Percentiles rank a stretch among this genome's conserved stretches.
These are phyloP conservation scores for Piprites chloris DNA, from an alignment of 2,113 vertebrate genomes.

Conservation along the genomic window DNA sequence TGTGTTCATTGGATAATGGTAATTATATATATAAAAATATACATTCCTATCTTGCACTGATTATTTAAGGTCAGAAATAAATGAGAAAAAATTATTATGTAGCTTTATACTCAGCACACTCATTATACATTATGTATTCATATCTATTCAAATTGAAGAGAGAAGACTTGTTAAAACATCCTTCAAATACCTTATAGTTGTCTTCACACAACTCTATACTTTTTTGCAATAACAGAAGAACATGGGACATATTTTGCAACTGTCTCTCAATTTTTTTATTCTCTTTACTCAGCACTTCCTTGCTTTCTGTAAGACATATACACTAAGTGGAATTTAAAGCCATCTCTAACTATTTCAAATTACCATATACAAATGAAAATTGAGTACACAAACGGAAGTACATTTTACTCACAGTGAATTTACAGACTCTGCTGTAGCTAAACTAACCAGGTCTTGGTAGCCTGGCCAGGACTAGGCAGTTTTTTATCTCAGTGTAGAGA, in stretches of 20 bases:
- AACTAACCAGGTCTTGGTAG: background rate
- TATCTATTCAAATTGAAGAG: background rate
- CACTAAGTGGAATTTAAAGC: background rate
- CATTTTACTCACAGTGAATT: background rate
- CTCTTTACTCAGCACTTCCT: background rate
- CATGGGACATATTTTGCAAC: background rate
- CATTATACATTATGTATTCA: background rate
- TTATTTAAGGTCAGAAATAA: conserved; percentile 19
- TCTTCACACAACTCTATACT: background rate
- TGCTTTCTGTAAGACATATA: background rate
- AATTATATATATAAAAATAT: background rate
- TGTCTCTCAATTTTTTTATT: background rate
- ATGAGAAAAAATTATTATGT: background rate
- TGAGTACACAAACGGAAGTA: background rate
- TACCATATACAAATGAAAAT: background rate
- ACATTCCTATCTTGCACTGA: background rate
- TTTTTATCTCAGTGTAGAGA: background rate
- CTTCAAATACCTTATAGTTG: background rate
- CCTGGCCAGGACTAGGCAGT: background rate
- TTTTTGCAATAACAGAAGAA: background rate
- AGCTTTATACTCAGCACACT: background rate
- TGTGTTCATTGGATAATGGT: background rate
- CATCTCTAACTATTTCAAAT: background rate
- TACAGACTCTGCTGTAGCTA: background rate
- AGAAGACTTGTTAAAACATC: background rate